A percentile compares a stretch with the other conserved stretches of the same genome.
Evolutionary conservation across 2,797 vertebrate genomes (phyloP).

Genomic region (Periophthalmus magnuspinnatus): DNA sequence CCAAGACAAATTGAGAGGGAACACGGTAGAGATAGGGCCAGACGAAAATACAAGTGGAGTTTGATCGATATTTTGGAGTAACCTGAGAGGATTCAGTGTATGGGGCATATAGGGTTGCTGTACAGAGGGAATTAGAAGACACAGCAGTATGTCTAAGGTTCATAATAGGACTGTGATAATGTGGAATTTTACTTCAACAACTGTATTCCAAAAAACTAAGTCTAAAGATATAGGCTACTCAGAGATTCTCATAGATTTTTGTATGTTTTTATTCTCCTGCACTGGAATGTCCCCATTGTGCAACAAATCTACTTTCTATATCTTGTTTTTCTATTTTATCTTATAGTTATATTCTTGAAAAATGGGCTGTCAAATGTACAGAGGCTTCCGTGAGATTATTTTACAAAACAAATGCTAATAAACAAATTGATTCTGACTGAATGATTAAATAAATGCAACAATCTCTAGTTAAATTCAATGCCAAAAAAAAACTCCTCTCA

Average conservation of each 20-base stretch:
- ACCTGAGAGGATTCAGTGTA: conserved; percentile 46
- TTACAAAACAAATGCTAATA: not conserved
- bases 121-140: conserved; percentile 32
- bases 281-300: too few relatives aligned
- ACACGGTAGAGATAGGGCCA: conserved; percentile 43
- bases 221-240: not conserved
- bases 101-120: conserved; percentile 25
- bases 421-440: too few relatives aligned
- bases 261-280: too few relatives aligned
- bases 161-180: conserved; percentile 11
- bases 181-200: not conserved
- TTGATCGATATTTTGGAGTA: conserved; percentile 62
- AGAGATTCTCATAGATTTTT: too few relatives aligned
- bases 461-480: too few relatives aligned
- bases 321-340: too few relatives aligned
- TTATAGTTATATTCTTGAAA: not conserved
- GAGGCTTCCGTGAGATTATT: not conserved
- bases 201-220: not conserved
- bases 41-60: conserved; percentile 30
- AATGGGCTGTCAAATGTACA: not conserved
- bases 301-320: too few relatives aligned
- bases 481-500: too few relatives aligned
- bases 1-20: conserved; percentile 48
- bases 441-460: too few relatives aligned
- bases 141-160: conserved; percentile 13